Evolutionary conservation across 2,113 vertebrate species (phyloP).

Genomic region (Paratilapia polleni): DNA sequence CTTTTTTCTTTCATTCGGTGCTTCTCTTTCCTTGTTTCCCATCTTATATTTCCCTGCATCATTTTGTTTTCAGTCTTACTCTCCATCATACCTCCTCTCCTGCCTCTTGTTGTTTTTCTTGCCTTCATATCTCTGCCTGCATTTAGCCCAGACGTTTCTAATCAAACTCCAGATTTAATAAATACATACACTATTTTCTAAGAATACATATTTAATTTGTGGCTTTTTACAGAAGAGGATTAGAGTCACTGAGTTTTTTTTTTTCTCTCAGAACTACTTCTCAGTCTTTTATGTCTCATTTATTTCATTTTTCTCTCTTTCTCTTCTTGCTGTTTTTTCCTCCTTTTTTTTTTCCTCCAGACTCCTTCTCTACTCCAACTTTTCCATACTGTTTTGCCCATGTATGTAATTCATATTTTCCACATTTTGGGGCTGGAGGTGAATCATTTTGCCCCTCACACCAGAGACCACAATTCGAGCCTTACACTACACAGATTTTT

Average conservation of each 20-base stretch:
- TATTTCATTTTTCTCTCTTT: not conserved
- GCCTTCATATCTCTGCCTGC: not conserved
- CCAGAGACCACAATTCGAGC: not conserved
- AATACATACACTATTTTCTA: not conserved
- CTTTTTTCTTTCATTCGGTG: not conserved
- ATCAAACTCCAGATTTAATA: not conserved
- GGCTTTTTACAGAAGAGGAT: not conserved
- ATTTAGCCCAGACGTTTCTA: not conserved
- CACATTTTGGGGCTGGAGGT: not conserved
- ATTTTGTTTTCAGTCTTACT: not conserved
- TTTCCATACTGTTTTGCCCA: not conserved
- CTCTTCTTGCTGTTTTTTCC: not conserved
- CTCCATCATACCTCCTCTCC: not conserved
- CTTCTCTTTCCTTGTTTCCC: not conserved
- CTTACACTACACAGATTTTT: too few relatives aligned
- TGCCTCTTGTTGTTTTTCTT: not conserved
- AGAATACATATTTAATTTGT: not conserved
- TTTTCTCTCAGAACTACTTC: too few relatives aligned
- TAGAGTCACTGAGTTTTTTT: too few relatives aligned
- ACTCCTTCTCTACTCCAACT: not conserved
- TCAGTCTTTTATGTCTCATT: not conserved
- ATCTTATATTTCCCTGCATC: not conserved
- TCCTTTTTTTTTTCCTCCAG: not conserved
- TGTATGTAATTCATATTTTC: not conserved
- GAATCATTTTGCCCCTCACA: too few relatives aligned